Evolutionary conservation across 2,888 invertebrate species (phyloP), one percentile per base, ranked within the genome.

Genomic region (Drosophila stalkeri): DNA sequence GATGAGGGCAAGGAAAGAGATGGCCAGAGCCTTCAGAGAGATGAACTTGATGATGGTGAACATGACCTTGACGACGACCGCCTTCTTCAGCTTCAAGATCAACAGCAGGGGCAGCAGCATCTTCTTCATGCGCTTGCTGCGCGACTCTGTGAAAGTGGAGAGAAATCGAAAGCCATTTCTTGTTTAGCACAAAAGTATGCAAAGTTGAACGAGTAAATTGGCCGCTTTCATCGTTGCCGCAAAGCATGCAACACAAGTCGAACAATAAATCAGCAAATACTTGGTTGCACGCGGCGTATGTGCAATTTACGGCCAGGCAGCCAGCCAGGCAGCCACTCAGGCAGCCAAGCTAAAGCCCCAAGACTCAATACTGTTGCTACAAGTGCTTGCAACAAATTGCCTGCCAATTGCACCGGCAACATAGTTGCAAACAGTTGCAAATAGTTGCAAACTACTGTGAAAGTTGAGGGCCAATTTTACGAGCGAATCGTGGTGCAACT

Each of bases 1-100:
- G 43, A 95, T 92, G 72, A 96, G 93, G 35, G 96, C 95, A 75
- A 95, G 93, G 51, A 95, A 89, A 56, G 95, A 95, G 37, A 95
- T 94, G 67, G 95, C 95, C 62, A 96, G 93, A 63, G 95, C 95
- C 92, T 95, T 96, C 82, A 96, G 94, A 11, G 95, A 95, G 56
- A 96, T 94, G 72, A 95, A 92, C n/a, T 94, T 94, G 52, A 96
- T 94, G 65, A 94, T 90, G 31, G 94, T 94, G 74, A 96, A 93
- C 52, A 95, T 91, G 33, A 95, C 93, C 37, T 95, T 95, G 60
- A 96, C 91, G 52, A 95, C 93, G 41, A 96, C 93, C 46, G 94
- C 93, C 60, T 95, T 94, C 91, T 95, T 95, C 82, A 96, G 90
- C 90, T 95, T 95, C 88, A 96, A 90, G 27, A 94, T 93, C 78